Conservation (phyloP, 2,888 invertebrate genomes). For the Lysandra coridon region DNA sequence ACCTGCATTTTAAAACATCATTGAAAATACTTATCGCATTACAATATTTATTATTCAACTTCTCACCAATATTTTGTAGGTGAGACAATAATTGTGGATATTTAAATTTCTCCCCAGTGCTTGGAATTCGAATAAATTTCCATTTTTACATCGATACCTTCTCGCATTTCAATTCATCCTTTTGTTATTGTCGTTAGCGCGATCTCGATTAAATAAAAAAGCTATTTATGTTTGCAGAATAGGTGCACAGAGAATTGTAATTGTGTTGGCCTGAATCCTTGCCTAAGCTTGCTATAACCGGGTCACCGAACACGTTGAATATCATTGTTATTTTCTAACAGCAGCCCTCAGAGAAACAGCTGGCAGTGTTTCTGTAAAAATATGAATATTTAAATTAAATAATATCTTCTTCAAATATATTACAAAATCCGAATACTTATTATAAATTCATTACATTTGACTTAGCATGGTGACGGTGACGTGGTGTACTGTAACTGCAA, state of each 20-base stretch:
- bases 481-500: too few relatives aligned
- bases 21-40: background rate
- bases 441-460: too few relatives aligned
- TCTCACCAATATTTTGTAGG: background rate
- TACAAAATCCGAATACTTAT: too few relatives aligned
- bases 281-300: background rate
- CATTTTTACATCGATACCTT: slow-evolving; percentile 38
- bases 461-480: too few relatives aligned
- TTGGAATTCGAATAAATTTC: slow-evolving; percentile 38
- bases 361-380: too few relatives aligned
- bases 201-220: background rate
- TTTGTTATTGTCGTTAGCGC: slow-evolving; percentile 22
- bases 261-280: background rate
- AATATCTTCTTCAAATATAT: too few relatives aligned
- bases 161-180: slow-evolving; percentile 25
- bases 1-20: background rate
- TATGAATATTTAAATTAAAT: too few relatives aligned
- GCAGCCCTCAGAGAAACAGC: too few relatives aligned
- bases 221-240: background rate
- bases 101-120: slow-evolving; percentile 19
- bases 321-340: too few relatives aligned
- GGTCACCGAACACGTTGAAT: background rate
- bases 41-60: background rate
- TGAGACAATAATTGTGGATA: slow-evolving; percentile 17
- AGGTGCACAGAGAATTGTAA: background rate